phyloP scores from a whole-genome alignment of 1,140 invertebrate genomes.

The Akabosia matsudoensis region DNA sequence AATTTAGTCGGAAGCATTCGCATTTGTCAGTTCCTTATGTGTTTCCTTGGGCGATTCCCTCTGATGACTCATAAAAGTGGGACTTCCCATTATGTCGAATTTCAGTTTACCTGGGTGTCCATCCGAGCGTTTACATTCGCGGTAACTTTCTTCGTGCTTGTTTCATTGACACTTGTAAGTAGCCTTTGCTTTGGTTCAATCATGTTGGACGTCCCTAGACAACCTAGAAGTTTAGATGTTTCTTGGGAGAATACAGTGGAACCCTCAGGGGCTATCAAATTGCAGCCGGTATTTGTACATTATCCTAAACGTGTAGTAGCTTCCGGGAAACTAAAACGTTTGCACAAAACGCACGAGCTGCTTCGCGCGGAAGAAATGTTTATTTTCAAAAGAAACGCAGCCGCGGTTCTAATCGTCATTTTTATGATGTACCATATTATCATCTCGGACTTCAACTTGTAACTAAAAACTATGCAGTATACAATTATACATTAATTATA shows the following conservation, averaged over 20 bases:
- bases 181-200: not conserved
- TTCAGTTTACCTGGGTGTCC: not conserved
- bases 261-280: too few relatives aligned
- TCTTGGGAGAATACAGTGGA: not conserved
- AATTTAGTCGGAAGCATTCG: not conserved
- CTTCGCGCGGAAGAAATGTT: conserved; percentile 25
- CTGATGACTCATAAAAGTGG: not conserved
- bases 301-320: not conserved
- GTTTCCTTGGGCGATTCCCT: not conserved
- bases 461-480: not conserved
- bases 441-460: conserved; percentile 5
- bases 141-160: not conserved
- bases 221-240: not conserved
- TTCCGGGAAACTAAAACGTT: not conserved
- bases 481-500: too few relatives aligned
- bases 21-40: not conserved
- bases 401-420: conserved; percentile 14
- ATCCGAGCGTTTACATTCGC: not conserved
- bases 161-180: not conserved
- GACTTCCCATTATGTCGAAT: not conserved
- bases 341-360: not conserved
- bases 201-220: conserved; percentile 4
- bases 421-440: conserved; percentile 20
- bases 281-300: not conserved
- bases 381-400: conserved; percentile 28